These are phyloP conservation scores for Podabrus alpinus DNA, from an alignment of 2,888 invertebrate genomes.

Conservation along the genomic window DNA sequence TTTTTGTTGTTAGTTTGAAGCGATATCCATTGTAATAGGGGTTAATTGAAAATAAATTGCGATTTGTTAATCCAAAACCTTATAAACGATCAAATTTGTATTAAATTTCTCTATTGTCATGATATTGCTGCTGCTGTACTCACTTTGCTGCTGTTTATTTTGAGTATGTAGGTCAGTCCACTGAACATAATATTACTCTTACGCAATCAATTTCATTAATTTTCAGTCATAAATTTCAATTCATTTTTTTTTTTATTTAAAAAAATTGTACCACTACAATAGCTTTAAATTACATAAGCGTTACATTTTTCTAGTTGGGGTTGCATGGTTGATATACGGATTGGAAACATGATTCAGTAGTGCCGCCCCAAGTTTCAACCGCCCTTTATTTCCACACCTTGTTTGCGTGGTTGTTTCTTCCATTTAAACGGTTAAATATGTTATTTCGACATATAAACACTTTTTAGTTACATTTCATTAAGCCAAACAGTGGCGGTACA, in stretches of 20 bases:
- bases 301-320: background rate
- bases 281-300: background rate
- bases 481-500: background rate
- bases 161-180: background rate
- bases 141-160: background rate
- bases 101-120: background rate
- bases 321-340: background rate
- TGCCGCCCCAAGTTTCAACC: background rate
- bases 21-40: constrained; percentile 5
- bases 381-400: background rate
- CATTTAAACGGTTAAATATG: background rate
- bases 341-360: background rate
- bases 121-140: background rate
- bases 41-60: constrained; percentile 17
- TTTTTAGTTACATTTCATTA: background rate
- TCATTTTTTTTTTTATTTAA: background rate
- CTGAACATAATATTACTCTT: background rate
- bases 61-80: constrained; percentile 13
- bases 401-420: background rate
- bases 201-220: background rate
- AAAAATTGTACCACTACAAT: background rate
- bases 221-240: background rate
- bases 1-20: no score
- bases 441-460: background rate
- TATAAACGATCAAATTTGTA: background rate